Evolutionary conservation across 1,140 invertebrate species (phyloP), one percentile per base, ranked within the genome.

Genomic region (Lepidotrigona ventralis): DNA sequence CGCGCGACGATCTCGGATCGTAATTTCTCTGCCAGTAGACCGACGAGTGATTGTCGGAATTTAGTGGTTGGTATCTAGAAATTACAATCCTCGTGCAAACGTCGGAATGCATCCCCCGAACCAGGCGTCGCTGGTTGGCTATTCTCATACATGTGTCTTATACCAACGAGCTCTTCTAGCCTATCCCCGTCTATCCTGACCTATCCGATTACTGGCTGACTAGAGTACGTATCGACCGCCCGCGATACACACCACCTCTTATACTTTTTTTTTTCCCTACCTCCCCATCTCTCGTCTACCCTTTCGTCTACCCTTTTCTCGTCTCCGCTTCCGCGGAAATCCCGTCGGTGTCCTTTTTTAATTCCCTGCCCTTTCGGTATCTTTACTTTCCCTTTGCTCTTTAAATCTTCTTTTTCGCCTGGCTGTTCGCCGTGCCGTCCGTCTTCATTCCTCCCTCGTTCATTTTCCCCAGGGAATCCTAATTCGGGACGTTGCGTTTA

Each of bases 161-260:
- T 56, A 54, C 23, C 54, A 64, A 39, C 75, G 64, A 70, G 33
- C 66, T 70, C 77, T 80, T 66, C 84, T 88, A 71, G 76, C 79
- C 83, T 88, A 85, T 90, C 88, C 84, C 72, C 19, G 81, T 86
- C 82, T 86, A 77, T 83, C 76, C 81, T 80, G 84, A 83, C 84
- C 88, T 91, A 92, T 90, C 90, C 86, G 80, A 90, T 91, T 83
- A 85, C 83, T 58, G 86, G 39, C 81, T 87, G 87, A 89, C 87
- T 90, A 84, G 84, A 90, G 86, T 79, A 85, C 81, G 79, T 92
- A 92, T 92, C 90, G 91, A 92, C 89, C 87, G 85, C 60, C 89
- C 66, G 74, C 82, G 79, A 78, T 81, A 21, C 33, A 33, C 33
- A 33, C 54, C 17, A 56, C 6, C 5, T 56, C 15, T 56, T 19